Conservation (phyloP, 2,888 invertebrate species). For the Pomacea canaliculata region DNA sequence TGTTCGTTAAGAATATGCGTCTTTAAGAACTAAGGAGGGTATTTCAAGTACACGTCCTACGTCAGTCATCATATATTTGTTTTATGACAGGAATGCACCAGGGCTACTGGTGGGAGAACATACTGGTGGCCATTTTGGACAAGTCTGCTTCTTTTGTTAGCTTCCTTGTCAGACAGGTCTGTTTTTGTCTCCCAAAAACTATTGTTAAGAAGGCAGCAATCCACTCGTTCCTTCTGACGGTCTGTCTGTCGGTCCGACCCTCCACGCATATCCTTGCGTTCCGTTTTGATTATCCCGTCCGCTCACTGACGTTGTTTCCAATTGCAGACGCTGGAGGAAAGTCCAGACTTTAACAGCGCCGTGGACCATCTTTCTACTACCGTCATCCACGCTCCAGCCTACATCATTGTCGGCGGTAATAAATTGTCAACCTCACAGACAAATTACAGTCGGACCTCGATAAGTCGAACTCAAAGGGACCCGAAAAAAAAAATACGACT, state of each 20-base stretch:
- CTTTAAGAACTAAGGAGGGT: no score
- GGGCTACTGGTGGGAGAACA: conserved; percentile 50
- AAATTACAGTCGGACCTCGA: not conserved
- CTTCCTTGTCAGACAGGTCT: conserved; percentile 64
- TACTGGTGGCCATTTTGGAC: conserved; percentile 61
- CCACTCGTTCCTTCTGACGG: not conserved
- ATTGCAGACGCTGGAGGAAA: conserved; percentile 38
- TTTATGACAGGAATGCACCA: no score
- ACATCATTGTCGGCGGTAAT: conserved; percentile 65
- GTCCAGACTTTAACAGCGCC: conserved; percentile 52
- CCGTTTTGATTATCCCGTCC: not conserved
- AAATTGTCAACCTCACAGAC: not conserved
- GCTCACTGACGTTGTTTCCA: no score
- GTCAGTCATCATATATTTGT: no score
- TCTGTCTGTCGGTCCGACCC: not conserved
- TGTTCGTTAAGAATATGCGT: no score
- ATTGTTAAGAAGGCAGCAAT: no score
- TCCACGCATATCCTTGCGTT: not conserved
- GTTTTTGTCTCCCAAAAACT: conserved; percentile 16
- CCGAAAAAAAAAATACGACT: no score
- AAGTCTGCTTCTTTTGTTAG: conserved; percentile 58
- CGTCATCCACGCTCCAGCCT: conserved; percentile 64
- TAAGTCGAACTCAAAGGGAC: no score
- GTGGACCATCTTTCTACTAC: conserved; percentile 54
- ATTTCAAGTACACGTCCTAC: no score